Conservation (phyloP, 2,888 invertebrate species). For the Stratiomys singularior region DNA sequence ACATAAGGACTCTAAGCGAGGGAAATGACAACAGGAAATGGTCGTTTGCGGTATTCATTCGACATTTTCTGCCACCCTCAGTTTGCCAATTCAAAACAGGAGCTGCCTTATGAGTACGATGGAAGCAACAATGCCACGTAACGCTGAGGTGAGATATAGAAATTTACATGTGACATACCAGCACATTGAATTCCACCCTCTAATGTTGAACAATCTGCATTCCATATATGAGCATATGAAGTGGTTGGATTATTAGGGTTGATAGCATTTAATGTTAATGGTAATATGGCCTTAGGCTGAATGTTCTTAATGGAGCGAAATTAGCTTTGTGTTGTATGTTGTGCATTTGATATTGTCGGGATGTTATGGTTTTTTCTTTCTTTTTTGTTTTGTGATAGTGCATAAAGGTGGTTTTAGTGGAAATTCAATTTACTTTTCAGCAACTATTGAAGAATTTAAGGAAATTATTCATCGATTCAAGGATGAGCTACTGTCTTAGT, state of each 20-base stretch:
- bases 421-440: too few species aligned
- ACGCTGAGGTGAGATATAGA: conserved; percentile 9
- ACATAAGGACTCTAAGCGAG: conserved; percentile 7
- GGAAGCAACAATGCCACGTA: not conserved
- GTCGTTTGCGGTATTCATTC: not conserved
- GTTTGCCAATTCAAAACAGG: not conserved
- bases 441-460: too few species aligned
- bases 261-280: conserved; percentile 35
- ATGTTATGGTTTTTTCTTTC: not conserved
- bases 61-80: not conserved
- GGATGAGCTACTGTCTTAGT: too few species aligned
- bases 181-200: not conserved
- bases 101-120: not conserved
- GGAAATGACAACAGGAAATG: conserved; percentile 12
- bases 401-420: too few species aligned
- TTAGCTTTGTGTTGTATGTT: conserved; percentile 35
- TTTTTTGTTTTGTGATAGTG: too few species aligned
- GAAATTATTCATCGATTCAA: too few species aligned
- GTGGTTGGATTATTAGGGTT: conserved; percentile 27
- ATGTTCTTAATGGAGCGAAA: conserved; percentile 43
- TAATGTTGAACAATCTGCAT: not conserved
- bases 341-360: not conserved
- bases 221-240: not conserved
- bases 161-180: conserved; percentile 43
- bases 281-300: conserved; percentile 25